Conservation (phyloP, 2,888 invertebrate genomes). For the Trisateles emortualis region DNA sequence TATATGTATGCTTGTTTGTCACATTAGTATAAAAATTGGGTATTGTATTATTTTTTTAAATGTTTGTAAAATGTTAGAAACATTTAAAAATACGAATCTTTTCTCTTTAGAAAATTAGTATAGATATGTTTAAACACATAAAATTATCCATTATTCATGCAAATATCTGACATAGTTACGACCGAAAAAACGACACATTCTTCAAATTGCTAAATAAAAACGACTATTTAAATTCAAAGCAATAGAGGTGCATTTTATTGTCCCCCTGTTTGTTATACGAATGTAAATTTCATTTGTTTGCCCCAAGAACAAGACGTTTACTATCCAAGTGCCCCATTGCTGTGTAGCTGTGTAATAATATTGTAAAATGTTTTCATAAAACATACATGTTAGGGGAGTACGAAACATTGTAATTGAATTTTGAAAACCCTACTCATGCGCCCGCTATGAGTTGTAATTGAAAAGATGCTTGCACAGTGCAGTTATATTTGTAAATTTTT, state of each 20-base stretch:
- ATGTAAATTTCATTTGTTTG: conserved; percentile 61
- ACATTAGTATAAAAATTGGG: too few species aligned
- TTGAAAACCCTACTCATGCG: conserved; percentile 63
- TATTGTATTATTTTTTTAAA: too few species aligned
- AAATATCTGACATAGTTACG: conserved; percentile 1
- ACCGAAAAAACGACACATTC: conserved; percentile 16
- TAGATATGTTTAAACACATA: neutral
- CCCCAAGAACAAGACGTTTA: conserved; percentile 60
- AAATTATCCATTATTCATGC: neutral
- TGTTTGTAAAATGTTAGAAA: too few species aligned
- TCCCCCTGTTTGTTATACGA: conserved; percentile 55
- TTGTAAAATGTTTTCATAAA: conserved; percentile 74
- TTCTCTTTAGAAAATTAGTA: too few species aligned
- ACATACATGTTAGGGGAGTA: conserved; percentile 63
- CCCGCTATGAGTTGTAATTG: conserved; percentile 57
- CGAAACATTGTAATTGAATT: conserved; percentile 74
- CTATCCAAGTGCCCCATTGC: conserved; percentile 57
- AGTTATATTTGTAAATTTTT: conserved; percentile 3
- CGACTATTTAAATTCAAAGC: conserved; percentile 47
- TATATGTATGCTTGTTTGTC: too few species aligned
- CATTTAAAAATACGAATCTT: too few species aligned
- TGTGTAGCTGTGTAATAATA: conserved; percentile 58
- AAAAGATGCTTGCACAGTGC: conserved; percentile 40
- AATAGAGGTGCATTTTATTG: conserved; percentile 47
- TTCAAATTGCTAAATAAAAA: conserved; percentile 36